Base-by-base conservation (phyloP, 2,113 vertebrate species). In the Chascanopsetta lugubris region DNA sequence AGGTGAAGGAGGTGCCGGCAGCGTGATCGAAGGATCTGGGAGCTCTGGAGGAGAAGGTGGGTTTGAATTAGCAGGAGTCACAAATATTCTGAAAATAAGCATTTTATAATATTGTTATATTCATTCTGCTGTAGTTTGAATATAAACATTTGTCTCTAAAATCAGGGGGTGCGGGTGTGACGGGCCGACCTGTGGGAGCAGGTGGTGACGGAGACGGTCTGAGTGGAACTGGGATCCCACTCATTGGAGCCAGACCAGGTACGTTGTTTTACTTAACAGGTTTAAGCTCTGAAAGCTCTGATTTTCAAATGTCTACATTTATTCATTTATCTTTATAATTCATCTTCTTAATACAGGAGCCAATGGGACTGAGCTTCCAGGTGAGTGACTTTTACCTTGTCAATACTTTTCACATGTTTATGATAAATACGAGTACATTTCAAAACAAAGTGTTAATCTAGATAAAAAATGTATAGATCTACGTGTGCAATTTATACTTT, bases 21-120 rank as follows among this genome's bases (percentile, higher is more conserved):
- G 79, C 61, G 75, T 85, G 50, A 72, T 90, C 53, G 92, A 92
- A 34, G 92, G 91, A 3, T 92, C 92, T 78, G 92, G 91, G 72
- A 85, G 75, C 72, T 83, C 91, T 55, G 87, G 66, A 83, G 87
- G 79, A 77, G 87, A 85, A 61, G 80, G 84, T 88, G 60, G 64
- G 56, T 84, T 51, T 63, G 49, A 51, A 57, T 48, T 57, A n/a
- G n/a, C n/a, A n/a, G n/a, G n/a, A n/a, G n/a, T n/a, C n/a, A n/a
- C n/a, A n/a, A n/a, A n/a, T n/a, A n/a, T n/a, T n/a, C n/a, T n/a
- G n/a, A n/a, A n/a, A n/a, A n/a, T n/a, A n/a, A n/a, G n/a, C n/a
- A n/a, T n/a, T n/a, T n/a, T n/a, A n/a, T n/a, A n/a, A n/a, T n/a
- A n/a, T n/a, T n/a, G n/a, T n/a, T n/a, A n/a, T n/a, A n/a, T n/a